Evolutionary conservation across 1,140 invertebrate genomes (phyloP).

Genomic region (Brachionus asplanchnoidis): DNA sequence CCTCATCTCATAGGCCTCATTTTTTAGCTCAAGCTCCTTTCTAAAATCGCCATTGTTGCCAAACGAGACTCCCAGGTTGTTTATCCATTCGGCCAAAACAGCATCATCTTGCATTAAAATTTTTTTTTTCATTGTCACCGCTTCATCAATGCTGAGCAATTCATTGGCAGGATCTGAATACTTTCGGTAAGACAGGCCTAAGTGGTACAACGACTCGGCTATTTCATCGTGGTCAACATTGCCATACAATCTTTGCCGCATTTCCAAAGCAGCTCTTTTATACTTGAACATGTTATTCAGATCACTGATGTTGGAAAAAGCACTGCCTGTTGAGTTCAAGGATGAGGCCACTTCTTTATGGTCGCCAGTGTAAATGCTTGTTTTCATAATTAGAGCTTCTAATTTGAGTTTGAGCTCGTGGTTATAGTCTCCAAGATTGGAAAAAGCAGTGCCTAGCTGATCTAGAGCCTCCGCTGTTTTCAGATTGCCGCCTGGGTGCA

Average conservation of each 20-base stretch:
- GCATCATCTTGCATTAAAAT: background rate
- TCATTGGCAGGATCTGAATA: background rate
- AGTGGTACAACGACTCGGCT: background rate
- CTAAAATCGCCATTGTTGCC: conserved; percentile 6
- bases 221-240: background rate
- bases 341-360: background rate
- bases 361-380: background rate
- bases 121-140: background rate
- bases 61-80: background rate
- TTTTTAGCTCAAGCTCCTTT: background rate
- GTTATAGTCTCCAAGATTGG: background rate
- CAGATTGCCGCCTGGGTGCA: background rate
- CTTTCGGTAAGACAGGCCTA: background rate
- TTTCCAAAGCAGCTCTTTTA: background rate
- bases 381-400: conserved; percentile 2
- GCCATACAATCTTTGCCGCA: background rate
- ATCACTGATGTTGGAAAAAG: background rate
- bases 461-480: background rate
- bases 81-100: background rate
- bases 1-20: conserved; percentile 1
- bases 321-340: background rate
- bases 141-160: background rate
- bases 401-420: background rate
- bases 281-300: background rate
- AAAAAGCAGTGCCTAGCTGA: background rate